Percentiles rank a stretch among this genome's conserved stretches.
Evolutionary conservation across 2,888 invertebrate genomes (phyloP).

Genomic region (Idaea aversata): DNA sequence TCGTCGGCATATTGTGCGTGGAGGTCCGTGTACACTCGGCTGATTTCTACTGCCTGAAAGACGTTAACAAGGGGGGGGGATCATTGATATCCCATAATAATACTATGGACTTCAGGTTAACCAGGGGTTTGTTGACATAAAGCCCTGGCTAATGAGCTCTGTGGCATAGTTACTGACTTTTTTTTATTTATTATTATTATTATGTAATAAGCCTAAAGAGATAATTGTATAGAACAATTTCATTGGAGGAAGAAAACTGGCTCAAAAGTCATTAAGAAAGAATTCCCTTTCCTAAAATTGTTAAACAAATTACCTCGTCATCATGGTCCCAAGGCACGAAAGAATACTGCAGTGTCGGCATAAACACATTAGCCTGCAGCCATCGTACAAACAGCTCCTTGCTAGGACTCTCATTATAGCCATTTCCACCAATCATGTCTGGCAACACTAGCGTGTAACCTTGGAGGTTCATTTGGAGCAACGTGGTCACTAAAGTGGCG

Average conservation of each 20-base stretch:
- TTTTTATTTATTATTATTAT: too few relatives aligned
- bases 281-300: too few relatives aligned
- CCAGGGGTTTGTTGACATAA: too few relatives aligned
- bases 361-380: constrained; percentile 88
- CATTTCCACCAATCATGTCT: constrained; percentile 89
- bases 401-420: constrained; percentile 77
- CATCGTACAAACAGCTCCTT: constrained; percentile 87
- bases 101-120: too few relatives aligned
- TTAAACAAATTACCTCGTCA: constrained; percentile 57
- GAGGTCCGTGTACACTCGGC: constrained; percentile 82
- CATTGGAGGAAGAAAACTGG: too few relatives aligned
- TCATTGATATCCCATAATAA: too few relatives aligned
- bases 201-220: too few relatives aligned
- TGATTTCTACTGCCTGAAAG: constrained; percentile 81
- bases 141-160: too few relatives aligned
- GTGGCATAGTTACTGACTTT: too few relatives aligned
- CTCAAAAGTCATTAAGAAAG: not conserved
- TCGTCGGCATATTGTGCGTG: constrained; percentile 82
- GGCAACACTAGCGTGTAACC: constrained; percentile 87
- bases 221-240: too few relatives aligned
- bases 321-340: constrained; percentile 90
- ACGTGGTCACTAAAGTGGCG: constrained; percentile 85
- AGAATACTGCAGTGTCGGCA: constrained; percentile 90
- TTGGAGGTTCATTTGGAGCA: constrained; percentile 82
- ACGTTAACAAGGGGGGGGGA: not conserved